Conservation (phyloP, 1,140 invertebrate genomes). For the Euglossa dilemma region DNA sequence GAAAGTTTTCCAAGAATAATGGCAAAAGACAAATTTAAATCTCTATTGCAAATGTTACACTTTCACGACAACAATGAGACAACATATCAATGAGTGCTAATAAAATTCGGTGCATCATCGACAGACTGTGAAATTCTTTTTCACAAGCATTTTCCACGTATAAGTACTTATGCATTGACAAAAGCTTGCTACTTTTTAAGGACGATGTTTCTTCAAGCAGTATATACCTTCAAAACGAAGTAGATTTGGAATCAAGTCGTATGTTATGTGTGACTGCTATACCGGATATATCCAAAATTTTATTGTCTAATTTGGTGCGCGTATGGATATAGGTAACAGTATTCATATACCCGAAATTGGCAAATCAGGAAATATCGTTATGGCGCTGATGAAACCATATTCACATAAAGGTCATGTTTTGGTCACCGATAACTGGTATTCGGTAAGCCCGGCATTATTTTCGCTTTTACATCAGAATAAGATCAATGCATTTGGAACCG, state of each 20-base stretch:
- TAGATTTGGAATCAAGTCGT: constrained; percentile 34
- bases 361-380: constrained; percentile 33
- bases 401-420: no score
- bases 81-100: constrained; percentile 24
- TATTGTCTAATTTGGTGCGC: constrained; percentile 25
- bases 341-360: constrained; percentile 28
- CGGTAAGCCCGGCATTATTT: no score
- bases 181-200: no score
- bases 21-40: constrained; percentile 18
- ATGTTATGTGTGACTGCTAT: constrained; percentile 31
- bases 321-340: no score
- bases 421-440: no score
- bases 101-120: constrained; percentile 34
- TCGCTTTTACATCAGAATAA: no score
- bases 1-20: constrained; percentile 34
- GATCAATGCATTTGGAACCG: no score
- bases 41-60: constrained; percentile 28
- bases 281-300: constrained; percentile 31
- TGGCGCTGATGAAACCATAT: constrained; percentile 23
- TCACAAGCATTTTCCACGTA: no score
- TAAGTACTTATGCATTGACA: no score
- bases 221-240: no score
- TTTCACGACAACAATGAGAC: no score
- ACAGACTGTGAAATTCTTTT: constrained; percentile 31
- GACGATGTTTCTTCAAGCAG: no score